Conservation (phyloP, 1,140 invertebrate species). For the Penaeus vannamei region DNA sequence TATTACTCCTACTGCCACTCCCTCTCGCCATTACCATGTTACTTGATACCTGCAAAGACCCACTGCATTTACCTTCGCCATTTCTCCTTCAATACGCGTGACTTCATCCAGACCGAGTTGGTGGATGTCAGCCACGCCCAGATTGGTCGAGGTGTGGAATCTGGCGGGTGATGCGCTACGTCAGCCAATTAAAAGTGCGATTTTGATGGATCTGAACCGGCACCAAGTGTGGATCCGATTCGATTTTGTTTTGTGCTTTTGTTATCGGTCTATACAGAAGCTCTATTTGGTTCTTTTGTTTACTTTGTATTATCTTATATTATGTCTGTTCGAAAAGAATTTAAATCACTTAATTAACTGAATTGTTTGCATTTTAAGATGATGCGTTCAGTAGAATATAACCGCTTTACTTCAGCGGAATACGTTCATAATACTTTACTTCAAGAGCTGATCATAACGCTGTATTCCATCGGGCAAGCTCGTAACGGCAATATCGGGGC, state of each 20-base stretch:
- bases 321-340: too few relatives aligned
- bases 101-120: constrained; percentile 72
- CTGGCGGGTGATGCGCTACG: constrained; percentile 70
- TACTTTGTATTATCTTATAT: too few relatives aligned
- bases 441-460: constrained; percentile 70
- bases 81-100: constrained; percentile 71
- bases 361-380: not conserved
- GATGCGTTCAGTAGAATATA: not conserved
- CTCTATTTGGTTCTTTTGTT: too few relatives aligned
- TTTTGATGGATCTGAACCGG: constrained; percentile 68
- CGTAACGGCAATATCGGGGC: constrained; percentile 70
- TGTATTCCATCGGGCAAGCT: constrained; percentile 70
- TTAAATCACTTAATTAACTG: not conserved
- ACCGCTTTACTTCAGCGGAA: not conserved
- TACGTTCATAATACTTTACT: constrained; percentile 10
- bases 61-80: constrained; percentile 69
- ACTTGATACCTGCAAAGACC: too few relatives aligned
- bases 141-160: constrained; percentile 71
- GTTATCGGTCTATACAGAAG: too few relatives aligned
- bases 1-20: too few relatives aligned
- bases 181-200: constrained; percentile 69
- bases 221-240: constrained; percentile 51
- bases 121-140: constrained; percentile 72
- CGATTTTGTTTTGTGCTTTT: not conserved
- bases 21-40: too few relatives aligned